Evolutionary conservation across 2,888 invertebrate genomes (phyloP), one percentile per base, ranked within the genome.

Genomic region (Aquatica leii): DNA sequence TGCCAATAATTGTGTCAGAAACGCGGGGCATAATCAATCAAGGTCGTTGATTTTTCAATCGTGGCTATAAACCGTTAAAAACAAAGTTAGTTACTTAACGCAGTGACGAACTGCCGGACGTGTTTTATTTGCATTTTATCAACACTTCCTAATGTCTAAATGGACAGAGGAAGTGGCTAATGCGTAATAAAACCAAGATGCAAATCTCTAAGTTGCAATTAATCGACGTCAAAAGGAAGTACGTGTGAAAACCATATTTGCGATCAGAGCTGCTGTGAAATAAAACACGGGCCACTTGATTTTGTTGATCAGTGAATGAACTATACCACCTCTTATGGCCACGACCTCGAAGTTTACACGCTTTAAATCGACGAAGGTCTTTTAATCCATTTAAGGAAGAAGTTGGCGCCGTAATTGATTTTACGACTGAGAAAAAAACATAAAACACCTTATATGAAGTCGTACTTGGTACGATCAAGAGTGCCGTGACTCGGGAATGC

Each of bases 71-170:
- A 41, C 56, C 46, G 61, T 56, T 57, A 62, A 56, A 62, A 51
- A 51, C 55, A 61, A 41, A 48, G 53, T 35, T 17, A 40, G 21
- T 50, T 54, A 60, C 54, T 48, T 55, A 43, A 60, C 58, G 41
- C 40, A 18, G 50, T 40, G 6, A 40, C 52, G 54, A 63, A 59
- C 48, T 63, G 59, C 59, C 64, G 64, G 64, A 64, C 64, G 59
- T 64, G 59, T 46, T 46, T 59, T 49, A 64, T 64, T 64, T 59
- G 50, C 64, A 64, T 64, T 41, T 57, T 58, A 60, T 64, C 59
- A 60, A 64, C 64, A 64, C 64, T 64, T 64, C 64, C 64, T 64
- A 64, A 56, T 50, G 52, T 60, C 59, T 59, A 60, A 64, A 64
- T 60, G 56, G 56, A 60, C 18, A 64, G 50, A 64, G 64, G 64